Conservation (phyloP, 35 echinoderm and acorn worm species). For the Apostichopus californicus region DNA sequence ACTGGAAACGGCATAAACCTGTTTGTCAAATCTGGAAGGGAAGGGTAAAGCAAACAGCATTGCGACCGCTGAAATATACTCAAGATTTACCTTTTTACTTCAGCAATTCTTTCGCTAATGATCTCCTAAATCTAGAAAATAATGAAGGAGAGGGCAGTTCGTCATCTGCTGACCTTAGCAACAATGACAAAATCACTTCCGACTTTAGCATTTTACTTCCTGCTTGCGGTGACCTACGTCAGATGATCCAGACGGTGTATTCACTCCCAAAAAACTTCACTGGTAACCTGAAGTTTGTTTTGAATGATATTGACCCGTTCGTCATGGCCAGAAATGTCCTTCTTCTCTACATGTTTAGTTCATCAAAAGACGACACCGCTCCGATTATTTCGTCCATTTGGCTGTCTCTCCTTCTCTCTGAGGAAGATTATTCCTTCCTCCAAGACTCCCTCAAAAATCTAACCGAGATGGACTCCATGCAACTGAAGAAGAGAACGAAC, state of each 20-base stretch:
- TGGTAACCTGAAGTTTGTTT: neutral
- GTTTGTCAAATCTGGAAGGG: neutral
- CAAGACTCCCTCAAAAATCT: conserved; percentile 6
- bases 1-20: neutral
- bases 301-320: conserved; percentile 69
- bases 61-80: neutral
- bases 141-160: neutral
- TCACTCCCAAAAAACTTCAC: neutral
- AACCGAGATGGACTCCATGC: neutral
- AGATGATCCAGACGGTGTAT: neutral
- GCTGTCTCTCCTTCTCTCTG: neutral
- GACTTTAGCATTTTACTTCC: neutral
- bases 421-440: neutral
- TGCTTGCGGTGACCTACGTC: conserved; percentile 13
- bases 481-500: neutral
- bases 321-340: conserved; percentile 69
- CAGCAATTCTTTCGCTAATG: neutral
- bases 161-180: too few relatives aligned
- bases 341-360: conserved; percentile 53
- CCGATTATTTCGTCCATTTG: neutral
- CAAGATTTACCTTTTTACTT: conserved; percentile 3
- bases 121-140: neutral
- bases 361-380: neutral
- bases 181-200: neutral
- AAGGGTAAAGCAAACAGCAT: neutral